Evolutionary conservation across 1,140 invertebrate species (phyloP).

Genomic region (Drosophila subobscura): DNA sequence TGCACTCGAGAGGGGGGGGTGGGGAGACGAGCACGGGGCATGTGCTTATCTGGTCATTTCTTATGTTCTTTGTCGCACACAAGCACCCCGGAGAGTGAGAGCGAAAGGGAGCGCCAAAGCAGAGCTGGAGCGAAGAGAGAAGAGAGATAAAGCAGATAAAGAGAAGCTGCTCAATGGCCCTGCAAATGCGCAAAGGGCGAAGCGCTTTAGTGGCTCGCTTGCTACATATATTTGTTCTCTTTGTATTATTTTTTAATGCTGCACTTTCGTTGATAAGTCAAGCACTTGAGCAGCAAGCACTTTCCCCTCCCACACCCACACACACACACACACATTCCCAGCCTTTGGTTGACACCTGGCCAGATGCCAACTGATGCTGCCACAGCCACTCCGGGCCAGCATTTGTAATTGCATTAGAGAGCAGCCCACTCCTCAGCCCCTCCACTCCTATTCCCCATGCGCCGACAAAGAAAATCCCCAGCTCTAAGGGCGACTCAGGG

Average conservation of each 20-base stretch:
- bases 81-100: background rate
- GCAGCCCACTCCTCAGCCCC: background rate
- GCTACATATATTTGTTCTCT: conserved; percentile 7
- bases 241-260: conserved; percentile 58
- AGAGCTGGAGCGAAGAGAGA: too few species aligned
- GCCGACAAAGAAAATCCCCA: conserved; percentile 69
- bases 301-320: conserved; percentile 30
- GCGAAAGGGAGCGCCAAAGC: conserved; percentile 2
- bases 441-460: conserved; percentile 24
- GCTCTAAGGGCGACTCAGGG: conserved; percentile 27
- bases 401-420: conserved; percentile 77
- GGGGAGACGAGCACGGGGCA: too few species aligned
- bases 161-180: conserved; percentile 43
- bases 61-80: conserved; percentile 54
- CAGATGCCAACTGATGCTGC: conserved; percentile 40
- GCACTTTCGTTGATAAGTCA: conserved; percentile 81
- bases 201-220: conserved; percentile 32
- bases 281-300: conserved; percentile 48
- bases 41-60: conserved; percentile 54
- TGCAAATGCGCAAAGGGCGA: conserved; percentile 56
- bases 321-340: conserved; percentile 15
- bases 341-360: conserved; percentile 54
- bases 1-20: background rate
- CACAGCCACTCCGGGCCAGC: conserved; percentile 32
- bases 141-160: background rate